These are phyloP conservation scores for Danio rerio DNA, from an alignment of 2,113 vertebrate species.

Conservation along the genomic window DNA sequence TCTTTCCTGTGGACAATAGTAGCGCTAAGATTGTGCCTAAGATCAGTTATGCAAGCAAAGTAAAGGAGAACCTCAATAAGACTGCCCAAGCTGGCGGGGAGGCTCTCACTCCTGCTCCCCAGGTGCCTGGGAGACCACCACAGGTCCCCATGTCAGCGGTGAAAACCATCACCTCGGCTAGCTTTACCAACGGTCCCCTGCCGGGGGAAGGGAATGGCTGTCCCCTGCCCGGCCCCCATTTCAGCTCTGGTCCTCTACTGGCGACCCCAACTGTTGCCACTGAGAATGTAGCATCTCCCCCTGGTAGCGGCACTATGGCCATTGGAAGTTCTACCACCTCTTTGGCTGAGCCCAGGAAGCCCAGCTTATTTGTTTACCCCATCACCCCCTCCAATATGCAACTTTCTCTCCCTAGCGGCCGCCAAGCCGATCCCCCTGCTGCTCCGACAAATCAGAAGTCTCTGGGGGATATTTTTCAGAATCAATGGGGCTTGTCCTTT, in stretches of 20 bases:
- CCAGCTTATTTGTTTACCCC: constrained; percentile 94
- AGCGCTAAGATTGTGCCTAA: constrained; percentile 99
- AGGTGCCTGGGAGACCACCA: constrained; percentile 85
- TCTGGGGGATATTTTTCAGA: constrained; percentile 98
- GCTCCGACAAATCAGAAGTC: constrained; percentile 93
- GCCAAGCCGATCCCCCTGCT: constrained; percentile 86
- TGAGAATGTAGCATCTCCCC: constrained; percentile 84
- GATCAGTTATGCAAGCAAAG: constrained; percentile 99
- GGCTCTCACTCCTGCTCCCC: constrained; percentile 71
- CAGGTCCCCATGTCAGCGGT: constrained; percentile 98
- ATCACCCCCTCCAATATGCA: constrained; percentile 92
- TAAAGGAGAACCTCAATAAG: constrained; percentile 99
- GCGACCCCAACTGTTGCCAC: constrained; percentile 75
- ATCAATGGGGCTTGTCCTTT: constrained; percentile 99
- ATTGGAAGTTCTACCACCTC: constrained; percentile 74
- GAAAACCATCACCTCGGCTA: constrained; percentile 96
- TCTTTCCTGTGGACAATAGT: constrained; percentile 99
- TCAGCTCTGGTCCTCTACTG: constrained; percentile 79
- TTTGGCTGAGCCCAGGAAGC: constrained; percentile 87
- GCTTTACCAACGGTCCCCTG: constrained; percentile 92
- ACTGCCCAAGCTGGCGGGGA: constrained; percentile 84
- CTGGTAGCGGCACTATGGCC: constrained; percentile 77
- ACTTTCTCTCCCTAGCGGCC: constrained; percentile 88
- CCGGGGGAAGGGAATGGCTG: constrained; percentile 84
- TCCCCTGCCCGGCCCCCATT: constrained; percentile 84